Evolutionary conservation across 1,140 invertebrate species (phyloP).

Genomic region (Eupeodes corollae): DNA sequence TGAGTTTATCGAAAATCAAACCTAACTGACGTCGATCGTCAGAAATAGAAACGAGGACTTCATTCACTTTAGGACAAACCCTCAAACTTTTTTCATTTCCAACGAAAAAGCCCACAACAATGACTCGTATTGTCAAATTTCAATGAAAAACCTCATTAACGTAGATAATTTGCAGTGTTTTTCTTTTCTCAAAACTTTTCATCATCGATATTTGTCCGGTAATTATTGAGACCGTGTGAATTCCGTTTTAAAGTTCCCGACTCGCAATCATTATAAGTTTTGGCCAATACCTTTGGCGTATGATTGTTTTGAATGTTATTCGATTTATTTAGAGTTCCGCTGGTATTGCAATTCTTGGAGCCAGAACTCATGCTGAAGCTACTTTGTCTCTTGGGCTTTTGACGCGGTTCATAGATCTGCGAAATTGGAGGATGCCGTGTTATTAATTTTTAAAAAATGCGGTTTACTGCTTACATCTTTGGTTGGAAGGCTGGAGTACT

Average conservation of each 20-base stretch:
- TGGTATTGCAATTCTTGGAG: constrained; percentile 41
- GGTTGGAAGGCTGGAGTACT: constrained; percentile 68
- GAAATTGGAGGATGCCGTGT: constrained; percentile 2
- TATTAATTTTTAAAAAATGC: background rate
- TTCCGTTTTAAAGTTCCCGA: constrained; percentile 66
- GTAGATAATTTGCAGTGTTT: too few species aligned
- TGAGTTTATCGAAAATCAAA: too few species aligned
- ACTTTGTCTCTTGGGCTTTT: constrained; percentile 44
- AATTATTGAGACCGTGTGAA: constrained; percentile 49
- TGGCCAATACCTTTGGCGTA: constrained; percentile 51
- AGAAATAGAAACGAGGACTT: too few species aligned
- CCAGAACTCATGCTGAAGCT: constrained; percentile 44
- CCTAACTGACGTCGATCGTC: too few species aligned
- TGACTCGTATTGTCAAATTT: too few species aligned
- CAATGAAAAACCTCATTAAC: too few species aligned
- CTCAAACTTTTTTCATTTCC: too few species aligned
- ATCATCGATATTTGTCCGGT: constrained; percentile 30
- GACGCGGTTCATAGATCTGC: constrained; percentile 36
- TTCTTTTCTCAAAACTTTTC: constrained; percentile 24
- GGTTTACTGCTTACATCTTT: constrained; percentile 50
- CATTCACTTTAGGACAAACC: too few species aligned
- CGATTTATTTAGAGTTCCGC: constrained; percentile 47
- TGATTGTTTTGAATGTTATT: constrained; percentile 50
- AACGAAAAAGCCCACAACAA: too few species aligned
- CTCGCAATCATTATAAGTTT: constrained; percentile 55